Evolutionary conservation across 2,888 invertebrate genomes (phyloP).

Genomic region (Ichneumoninae sp.): DNA sequence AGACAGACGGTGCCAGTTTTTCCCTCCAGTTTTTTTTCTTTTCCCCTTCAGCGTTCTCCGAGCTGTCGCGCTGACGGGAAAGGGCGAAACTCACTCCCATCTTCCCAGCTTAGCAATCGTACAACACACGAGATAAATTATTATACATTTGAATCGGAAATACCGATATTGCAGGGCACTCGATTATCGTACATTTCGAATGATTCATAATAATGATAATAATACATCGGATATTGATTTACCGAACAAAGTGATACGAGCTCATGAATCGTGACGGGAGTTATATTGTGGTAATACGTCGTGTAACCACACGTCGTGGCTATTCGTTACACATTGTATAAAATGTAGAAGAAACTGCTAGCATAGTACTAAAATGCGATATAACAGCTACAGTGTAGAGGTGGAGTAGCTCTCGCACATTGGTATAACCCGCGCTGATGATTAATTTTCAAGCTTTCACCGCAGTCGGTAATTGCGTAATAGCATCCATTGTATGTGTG

Average conservation of each 20-base stretch:
- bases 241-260: background rate
- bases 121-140: slow-evolving; percentile 5
- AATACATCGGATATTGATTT: slow-evolving; percentile 29
- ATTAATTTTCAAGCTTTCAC: background rate
- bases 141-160: slow-evolving; percentile 1
- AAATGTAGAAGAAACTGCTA: background rate
- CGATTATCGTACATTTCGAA: slow-evolving; percentile 4
- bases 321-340: background rate
- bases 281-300: background rate
- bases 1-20: slow-evolving; percentile 40
- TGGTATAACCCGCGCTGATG: background rate
- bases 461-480: background rate
- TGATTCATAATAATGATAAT: background rate
- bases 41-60: background rate
- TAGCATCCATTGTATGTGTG: background rate
- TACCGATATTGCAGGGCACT: slow-evolving; percentile 3
- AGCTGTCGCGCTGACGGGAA: slow-evolving; percentile 25
- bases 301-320: background rate
- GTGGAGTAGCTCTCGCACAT: background rate
- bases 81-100: slow-evolving; percentile 28
- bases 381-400: background rate
- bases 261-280: background rate
- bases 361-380: background rate
- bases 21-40: slow-evolving; percentile 25
- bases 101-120: slow-evolving; percentile 26